Conservation (phyloP, 2,797 vertebrate species). For the Craterocephalus amniculus region DNA sequence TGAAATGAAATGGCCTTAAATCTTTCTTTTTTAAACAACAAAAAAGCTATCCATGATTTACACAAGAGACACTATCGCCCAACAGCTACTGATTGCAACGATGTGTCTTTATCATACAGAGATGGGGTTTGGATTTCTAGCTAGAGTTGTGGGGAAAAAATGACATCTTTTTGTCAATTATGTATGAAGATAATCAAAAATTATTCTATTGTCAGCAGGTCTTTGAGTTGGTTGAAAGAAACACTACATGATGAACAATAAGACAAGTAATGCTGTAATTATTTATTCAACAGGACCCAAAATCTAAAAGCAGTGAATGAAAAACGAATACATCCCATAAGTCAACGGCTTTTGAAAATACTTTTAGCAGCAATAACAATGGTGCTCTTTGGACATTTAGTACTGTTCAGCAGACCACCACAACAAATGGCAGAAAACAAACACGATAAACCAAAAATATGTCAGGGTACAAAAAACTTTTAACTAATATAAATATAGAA, state of each 20-base stretch:
- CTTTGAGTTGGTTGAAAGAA: not conserved
- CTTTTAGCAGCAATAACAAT: too few species aligned
- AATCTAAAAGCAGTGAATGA: not conserved
- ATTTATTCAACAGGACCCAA: not conserved
- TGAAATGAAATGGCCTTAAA: not conserved
- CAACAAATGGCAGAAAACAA: not conserved
- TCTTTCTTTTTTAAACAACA: accelerated
- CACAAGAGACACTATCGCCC: conserved; percentile 8
- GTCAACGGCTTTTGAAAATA: not conserved
- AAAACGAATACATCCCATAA: not conserved
- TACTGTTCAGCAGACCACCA: not conserved
- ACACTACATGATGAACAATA: not conserved
- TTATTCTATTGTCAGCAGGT: not conserved
- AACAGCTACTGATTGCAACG: not conserved
- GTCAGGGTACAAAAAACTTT: conserved; percentile 6
- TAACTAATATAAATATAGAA: conserved; percentile 1
- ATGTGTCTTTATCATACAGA: not conserved
- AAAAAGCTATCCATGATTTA: too few species aligned
- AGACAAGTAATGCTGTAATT: not conserved
- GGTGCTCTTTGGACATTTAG: not conserved
- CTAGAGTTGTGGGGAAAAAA: too few species aligned
- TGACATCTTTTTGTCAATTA: too few species aligned
- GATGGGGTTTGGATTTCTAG: not conserved
- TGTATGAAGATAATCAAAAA: not conserved
- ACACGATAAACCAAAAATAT: not conserved